Percentiles rank a stretch among this genome's conserved stretches.
These are phyloP conservation scores for Scrobipalpa costella DNA, from an alignment of 2,888 invertebrate genomes.

Conservation along the genomic window DNA sequence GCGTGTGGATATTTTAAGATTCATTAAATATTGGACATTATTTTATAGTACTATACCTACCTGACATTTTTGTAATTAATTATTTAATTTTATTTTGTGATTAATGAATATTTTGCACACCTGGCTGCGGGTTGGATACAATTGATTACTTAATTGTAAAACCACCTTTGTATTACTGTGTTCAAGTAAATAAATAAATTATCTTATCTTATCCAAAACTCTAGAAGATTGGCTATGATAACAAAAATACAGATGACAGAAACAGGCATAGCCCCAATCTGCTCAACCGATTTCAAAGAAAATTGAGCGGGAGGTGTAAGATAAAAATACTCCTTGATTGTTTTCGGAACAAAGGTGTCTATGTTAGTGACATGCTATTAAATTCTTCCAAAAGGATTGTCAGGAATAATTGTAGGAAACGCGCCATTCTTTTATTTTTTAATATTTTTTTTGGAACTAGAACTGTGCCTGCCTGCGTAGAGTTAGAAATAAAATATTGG, in stretches of 20 bases:
- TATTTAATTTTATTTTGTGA: no score
- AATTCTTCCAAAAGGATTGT: slow-evolving; percentile 43
- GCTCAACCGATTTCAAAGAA: slow-evolving; percentile 17
- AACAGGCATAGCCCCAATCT: neutral
- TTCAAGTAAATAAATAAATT: no score
- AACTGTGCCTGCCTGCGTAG: neutral
- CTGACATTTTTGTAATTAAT: no score
- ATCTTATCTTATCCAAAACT: no score
- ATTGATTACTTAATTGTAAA: no score
- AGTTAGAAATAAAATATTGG: neutral
- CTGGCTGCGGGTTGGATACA: no score
- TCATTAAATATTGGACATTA: no score
- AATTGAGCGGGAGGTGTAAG: slow-evolving; percentile 10
- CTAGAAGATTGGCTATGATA: no score
- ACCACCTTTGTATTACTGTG: no score
- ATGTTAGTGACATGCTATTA: slow-evolving; percentile 42
- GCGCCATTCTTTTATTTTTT: neutral
- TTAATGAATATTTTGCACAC: no score
- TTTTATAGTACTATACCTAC: no score
- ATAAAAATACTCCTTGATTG: slow-evolving; percentile 25
- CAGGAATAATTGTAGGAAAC: slow-evolving; percentile 33
- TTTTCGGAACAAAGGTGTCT: slow-evolving; percentile 21
- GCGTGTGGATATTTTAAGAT: no score
- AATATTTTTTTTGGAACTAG: slow-evolving; percentile 13
- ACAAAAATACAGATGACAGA: neutral